These are phyloP conservation scores for Brachionus koreanus DNA, from an alignment of 1,140 invertebrate genomes.

Conservation along the genomic window DNA sequence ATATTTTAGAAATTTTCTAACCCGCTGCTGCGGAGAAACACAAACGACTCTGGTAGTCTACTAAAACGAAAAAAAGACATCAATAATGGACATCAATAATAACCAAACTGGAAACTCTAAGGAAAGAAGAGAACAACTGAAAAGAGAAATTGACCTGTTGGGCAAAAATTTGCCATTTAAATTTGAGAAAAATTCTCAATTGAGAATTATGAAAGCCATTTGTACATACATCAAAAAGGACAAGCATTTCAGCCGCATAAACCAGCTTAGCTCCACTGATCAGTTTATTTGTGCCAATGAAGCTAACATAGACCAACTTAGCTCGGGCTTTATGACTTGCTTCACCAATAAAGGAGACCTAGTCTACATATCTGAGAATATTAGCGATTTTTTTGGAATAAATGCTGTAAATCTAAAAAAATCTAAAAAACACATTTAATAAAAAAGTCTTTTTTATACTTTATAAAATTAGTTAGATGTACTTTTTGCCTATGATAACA, in stretches of 20 bases:
- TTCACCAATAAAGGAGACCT: constrained; percentile 16
- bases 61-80: neutral
- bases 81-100: neutral
- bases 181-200: constrained; percentile 23
- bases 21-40: constrained; percentile 30
- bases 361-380: constrained; percentile 14
- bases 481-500: constrained; percentile 20
- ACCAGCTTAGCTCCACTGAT: neutral
- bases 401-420: neutral
- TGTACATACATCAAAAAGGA: constrained; percentile 27
- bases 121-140: constrained; percentile 2
- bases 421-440: neutral
- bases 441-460: neutral
- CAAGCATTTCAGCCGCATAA: neutral
- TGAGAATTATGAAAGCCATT: constrained; percentile 29
- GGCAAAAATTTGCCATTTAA: constrained; percentile 11
- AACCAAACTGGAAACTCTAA: neutral
- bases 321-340: neutral
- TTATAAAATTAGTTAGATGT: neutral
- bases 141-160: neutral
- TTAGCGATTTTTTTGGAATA: neutral
- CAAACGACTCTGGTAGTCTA: constrained; percentile 32
- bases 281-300: neutral
- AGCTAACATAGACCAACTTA: neutral
- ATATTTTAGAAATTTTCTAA: neutral